Percentiles rank a stretch among this genome's conserved stretches.
Evolutionary conservation across 2,888 invertebrate species (phyloP).

Genomic region (Megastigmus dorsalis): DNA sequence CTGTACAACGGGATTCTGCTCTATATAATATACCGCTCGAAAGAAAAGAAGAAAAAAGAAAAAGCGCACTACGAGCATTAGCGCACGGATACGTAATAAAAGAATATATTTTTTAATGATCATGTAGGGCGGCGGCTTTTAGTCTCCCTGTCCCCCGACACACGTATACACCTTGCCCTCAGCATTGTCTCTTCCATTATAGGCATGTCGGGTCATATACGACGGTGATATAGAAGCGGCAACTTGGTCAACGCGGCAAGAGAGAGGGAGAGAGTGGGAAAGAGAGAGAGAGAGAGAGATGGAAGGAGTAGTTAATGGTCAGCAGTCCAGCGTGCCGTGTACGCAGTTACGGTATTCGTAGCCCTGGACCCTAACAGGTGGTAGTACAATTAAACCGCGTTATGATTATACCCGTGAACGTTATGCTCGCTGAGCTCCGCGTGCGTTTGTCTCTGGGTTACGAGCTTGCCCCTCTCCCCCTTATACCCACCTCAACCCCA

Average conservation of each 20-base stretch:
- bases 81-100: too few species aligned
- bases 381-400: constrained; percentile 70
- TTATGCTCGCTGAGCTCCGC: constrained; percentile 52
- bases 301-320: constrained; percentile 64
- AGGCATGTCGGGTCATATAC: constrained; percentile 29
- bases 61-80: too few species aligned
- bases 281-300: too few species aligned
- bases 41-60: too few species aligned
- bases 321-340: constrained; percentile 44
- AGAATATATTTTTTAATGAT: too few species aligned
- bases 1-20: too few species aligned
- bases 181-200: constrained; percentile 28
- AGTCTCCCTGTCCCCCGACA: too few species aligned
- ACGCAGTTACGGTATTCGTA: constrained; percentile 57
- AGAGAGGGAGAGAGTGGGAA: too few species aligned
- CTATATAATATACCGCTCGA: too few species aligned
- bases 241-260: constrained; percentile 23
- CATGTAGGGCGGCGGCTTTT: too few species aligned
- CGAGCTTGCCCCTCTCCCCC: too few species aligned
- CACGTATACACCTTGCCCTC: not conserved
- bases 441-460: constrained; percentile 37
- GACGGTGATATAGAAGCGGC: constrained; percentile 39
- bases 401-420: constrained; percentile 65
- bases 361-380: constrained; percentile 66
- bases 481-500: too few species aligned